These are phyloP conservation scores for Ectemnius cavifrons DNA, from an alignment of 2,888 invertebrate genomes.

Conservation along the genomic window DNA sequence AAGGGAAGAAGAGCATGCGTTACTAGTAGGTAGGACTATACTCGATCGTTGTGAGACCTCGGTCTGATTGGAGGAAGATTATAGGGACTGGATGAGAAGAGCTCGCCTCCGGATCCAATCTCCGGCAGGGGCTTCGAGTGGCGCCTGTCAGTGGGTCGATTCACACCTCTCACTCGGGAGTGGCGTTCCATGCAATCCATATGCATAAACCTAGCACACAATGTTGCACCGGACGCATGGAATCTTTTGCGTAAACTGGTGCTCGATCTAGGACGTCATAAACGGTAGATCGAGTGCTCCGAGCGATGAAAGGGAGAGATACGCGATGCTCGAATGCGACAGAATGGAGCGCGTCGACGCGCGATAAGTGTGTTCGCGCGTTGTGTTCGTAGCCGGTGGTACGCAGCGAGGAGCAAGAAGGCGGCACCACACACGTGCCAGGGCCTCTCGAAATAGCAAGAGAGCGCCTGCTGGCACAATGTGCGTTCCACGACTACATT, in stretches of 20 bases:
- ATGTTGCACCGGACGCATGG: too few relatives aligned
- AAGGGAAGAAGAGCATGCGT: conserved; percentile 2
- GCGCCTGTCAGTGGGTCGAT: conserved; percentile 39
- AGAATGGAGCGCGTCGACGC: too few relatives aligned
- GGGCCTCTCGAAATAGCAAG: conserved; percentile 49
- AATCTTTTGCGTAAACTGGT: too few relatives aligned
- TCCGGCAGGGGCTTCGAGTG: conserved; percentile 31
- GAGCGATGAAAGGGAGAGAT: too few relatives aligned
- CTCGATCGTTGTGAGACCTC: too few relatives aligned
- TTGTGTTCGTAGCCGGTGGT: conserved; percentile 7
- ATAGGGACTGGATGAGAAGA: not conserved
- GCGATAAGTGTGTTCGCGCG: too few relatives aligned
- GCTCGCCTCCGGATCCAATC: conserved; percentile 7
- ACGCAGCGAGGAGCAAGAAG: conserved; percentile 33
- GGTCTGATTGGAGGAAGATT: not conserved
- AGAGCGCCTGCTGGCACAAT: conserved; percentile 21
- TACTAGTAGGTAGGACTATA: too few relatives aligned
- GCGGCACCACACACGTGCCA: conserved; percentile 51
- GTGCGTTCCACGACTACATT: conserved; percentile 30
- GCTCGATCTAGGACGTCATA: too few relatives aligned
- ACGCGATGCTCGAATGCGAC: too few relatives aligned
- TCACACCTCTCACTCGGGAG: conserved; percentile 24
- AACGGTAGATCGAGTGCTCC: too few relatives aligned
- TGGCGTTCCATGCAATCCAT: not conserved
- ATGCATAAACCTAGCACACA: not conserved